Percentiles rank a stretch among this genome's conserved stretches.
phyloP scores from a whole-genome alignment of 2,113 vertebrate species.

The Amblyornis subalaris region DNA sequence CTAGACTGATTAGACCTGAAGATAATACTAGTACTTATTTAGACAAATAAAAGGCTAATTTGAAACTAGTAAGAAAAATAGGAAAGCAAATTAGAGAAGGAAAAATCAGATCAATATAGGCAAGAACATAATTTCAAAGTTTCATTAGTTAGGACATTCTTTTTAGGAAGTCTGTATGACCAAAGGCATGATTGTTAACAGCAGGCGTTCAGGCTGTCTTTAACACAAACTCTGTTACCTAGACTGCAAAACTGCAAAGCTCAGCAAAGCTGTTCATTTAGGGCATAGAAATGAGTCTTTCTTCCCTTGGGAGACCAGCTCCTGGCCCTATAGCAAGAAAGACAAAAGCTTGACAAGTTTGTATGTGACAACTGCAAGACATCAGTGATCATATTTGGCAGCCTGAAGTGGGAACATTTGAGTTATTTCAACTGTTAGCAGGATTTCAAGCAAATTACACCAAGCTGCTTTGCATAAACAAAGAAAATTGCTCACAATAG shows the following conservation, averaged over 20 bases:
- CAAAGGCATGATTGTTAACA: slow-evolving; percentile 37
- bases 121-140: background rate
- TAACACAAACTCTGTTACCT: background rate
- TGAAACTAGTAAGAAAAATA: background rate
- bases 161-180: background rate
- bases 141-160: background rate
- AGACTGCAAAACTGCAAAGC: background rate
- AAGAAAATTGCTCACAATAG: background rate
- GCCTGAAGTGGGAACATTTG: slow-evolving; percentile 1
- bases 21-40: background rate
- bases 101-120: background rate
- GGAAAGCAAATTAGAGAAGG: background rate
- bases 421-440: slow-evolving; percentile 5
- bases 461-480: background rate
- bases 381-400: background rate
- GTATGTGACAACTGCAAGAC: background rate
- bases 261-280: background rate
- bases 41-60: background rate
- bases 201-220: background rate
- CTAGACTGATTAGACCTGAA: background rate
- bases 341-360: background rate
- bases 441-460: background rate
- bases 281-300: background rate
- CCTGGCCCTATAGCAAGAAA: background rate
- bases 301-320: background rate